Conservation (phyloP, 1,140 invertebrate genomes). For the Acyrthosiphon pisum region DNA sequence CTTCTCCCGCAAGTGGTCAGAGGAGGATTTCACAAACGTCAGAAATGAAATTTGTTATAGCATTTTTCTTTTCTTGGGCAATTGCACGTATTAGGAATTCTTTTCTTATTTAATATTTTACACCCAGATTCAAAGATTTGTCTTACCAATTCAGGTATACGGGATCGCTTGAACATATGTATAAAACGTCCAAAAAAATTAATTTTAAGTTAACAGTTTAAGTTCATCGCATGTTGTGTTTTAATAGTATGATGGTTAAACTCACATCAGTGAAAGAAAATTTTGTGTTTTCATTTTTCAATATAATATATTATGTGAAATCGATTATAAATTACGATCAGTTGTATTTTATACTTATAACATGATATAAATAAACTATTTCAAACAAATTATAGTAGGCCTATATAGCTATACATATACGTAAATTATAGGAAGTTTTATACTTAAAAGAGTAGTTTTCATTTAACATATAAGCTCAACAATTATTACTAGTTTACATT, state of each 20-base stretch:
- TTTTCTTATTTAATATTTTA: constrained; percentile 24
- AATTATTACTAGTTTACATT: background rate
- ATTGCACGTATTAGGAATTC: constrained; percentile 4
- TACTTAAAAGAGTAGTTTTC: no score
- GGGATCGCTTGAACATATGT: background rate
- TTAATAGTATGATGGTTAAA: background rate
- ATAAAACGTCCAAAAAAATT: background rate
- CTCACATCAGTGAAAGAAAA: background rate
- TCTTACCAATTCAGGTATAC: background rate
- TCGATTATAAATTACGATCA: no score
- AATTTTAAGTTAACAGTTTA: background rate
- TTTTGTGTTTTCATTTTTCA: background rate
- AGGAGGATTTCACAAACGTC: constrained; percentile 32
- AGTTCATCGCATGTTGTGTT: background rate
- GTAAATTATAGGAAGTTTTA: no score
- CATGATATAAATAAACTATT: no score
- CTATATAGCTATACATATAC: no score
- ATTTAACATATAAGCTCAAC: no score
- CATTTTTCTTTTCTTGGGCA: background rate
- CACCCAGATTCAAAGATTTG: background rate
- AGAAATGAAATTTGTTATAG: constrained; percentile 54
- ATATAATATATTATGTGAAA: background rate
- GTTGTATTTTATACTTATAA: no score
- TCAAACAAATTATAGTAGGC: no score
- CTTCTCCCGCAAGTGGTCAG: background rate